These are phyloP conservation scores for Ia io DNA, from an alignment of 2,113 vertebrate genomes.

Conservation along the genomic window DNA sequence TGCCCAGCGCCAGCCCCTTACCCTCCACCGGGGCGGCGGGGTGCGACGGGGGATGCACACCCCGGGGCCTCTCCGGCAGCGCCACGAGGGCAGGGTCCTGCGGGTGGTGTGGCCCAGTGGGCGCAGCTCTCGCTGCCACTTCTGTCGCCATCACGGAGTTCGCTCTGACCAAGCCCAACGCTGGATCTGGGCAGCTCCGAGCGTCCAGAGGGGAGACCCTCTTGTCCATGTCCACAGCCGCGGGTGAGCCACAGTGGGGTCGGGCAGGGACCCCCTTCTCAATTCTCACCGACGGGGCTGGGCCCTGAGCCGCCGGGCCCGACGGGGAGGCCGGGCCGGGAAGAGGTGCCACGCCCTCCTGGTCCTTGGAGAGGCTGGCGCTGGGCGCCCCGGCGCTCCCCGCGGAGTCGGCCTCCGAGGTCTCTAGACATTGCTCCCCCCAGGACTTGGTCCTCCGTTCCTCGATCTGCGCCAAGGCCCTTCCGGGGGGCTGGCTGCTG, in stretches of 20 bases:
- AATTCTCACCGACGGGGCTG: neutral
- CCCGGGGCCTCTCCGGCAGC: neutral
- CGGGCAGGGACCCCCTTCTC: neutral
- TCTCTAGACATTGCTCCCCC: conserved; percentile 55
- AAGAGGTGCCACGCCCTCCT: neutral
- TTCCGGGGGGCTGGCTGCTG: conserved; percentile 54
- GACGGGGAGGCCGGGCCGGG: fast-evolving
- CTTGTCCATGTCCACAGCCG: conserved; percentile 18
- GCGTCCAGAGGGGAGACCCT: neutral
- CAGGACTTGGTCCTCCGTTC: conserved; percentile 66
- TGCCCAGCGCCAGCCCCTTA: neutral
- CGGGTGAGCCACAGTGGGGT: neutral
- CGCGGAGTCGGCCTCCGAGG: neutral
- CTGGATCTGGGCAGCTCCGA: neutral
- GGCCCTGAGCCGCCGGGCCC: neutral
- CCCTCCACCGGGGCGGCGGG: neutral
- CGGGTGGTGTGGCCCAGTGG: neutral
- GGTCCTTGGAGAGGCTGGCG: neutral
- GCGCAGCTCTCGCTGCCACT: neutral
- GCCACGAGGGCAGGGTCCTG: neutral
- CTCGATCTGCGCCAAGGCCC: conserved; percentile 18
- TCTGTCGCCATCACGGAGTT: neutral
- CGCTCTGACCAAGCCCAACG: neutral
- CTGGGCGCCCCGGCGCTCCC: neutral
- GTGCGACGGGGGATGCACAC: neutral